phyloP scores from a whole-genome alignment of 1,140 invertebrate species.

The Ruditapes philippinarum region DNA sequence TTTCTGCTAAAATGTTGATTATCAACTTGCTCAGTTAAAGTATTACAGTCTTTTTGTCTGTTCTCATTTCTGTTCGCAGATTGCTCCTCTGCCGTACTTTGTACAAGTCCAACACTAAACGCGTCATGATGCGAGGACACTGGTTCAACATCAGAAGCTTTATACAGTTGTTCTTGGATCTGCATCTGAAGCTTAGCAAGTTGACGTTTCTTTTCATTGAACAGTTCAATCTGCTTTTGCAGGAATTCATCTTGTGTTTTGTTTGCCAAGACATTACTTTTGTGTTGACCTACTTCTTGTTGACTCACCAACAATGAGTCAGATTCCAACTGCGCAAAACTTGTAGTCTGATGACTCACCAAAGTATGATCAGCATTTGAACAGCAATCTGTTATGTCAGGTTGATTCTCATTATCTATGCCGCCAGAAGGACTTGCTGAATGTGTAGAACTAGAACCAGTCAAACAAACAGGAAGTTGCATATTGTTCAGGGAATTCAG shows the following conservation, averaged over 20 bases:
- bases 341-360: constrained; percentile 29
- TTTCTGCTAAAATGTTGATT: constrained; percentile 14
- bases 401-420: not conserved
- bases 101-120: not conserved
- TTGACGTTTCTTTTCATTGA: constrained; percentile 34
- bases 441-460: not conserved
- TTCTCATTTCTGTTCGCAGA: not conserved
- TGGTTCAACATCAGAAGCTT: not conserved
- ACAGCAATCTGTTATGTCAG: not conserved
- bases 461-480: constrained; percentile 56
- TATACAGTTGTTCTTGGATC: constrained; percentile 15
- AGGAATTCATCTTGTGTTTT: constrained; percentile 36
- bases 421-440: not conserved
- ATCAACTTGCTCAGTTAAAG: not conserved
- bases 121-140: not conserved
- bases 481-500: constrained; percentile 21
- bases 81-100: not conserved
- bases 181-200: constrained; percentile 25
- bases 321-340: constrained; percentile 13
- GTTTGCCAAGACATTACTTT: constrained; percentile 45
- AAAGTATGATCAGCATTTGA: not conserved
- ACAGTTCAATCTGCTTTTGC: constrained; percentile 37
- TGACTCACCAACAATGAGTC: constrained; percentile 59
- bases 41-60: not conserved
- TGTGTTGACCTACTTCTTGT: constrained; percentile 39